These are phyloP conservation scores for Argopecten irradians DNA, from an alignment of 1,140 invertebrate genomes.

Conservation along the genomic window DNA sequence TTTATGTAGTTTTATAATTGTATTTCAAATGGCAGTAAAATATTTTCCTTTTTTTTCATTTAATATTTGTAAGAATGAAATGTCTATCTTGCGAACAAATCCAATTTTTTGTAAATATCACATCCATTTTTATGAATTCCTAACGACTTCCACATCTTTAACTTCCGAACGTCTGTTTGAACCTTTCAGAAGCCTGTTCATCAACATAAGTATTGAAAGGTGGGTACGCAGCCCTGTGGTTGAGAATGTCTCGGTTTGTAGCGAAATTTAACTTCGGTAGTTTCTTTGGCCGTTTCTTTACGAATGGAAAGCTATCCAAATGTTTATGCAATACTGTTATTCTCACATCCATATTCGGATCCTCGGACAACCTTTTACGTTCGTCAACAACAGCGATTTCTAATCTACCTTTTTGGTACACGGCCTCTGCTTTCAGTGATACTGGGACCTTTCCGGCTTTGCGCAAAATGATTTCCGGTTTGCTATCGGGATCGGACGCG, in stretches of 20 bases:
- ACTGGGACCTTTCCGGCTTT: slow-evolving; percentile 30
- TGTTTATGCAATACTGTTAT: slow-evolving; percentile 29
- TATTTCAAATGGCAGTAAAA: no score
- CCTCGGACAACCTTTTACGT: background rate
- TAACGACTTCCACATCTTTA: background rate
- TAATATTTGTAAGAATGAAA: no score
- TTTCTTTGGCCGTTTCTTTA: background rate
- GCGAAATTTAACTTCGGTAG: slow-evolving; percentile 14
- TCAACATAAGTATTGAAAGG: slow-evolving; percentile 32
- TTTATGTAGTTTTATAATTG: no score
- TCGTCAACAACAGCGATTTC: slow-evolving; percentile 28
- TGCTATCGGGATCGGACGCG: background rate
- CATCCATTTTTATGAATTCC: no score
- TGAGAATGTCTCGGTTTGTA: slow-evolving; percentile 33
- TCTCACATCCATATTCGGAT: slow-evolving; percentile 1
- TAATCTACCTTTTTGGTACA: slow-evolving; percentile 20
- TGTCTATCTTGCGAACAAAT: background rate
- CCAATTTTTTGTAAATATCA: background rate
- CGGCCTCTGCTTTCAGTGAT: slow-evolving; percentile 31
- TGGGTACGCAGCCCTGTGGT: slow-evolving; percentile 33
- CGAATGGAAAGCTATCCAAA: background rate
- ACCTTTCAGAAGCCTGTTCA: slow-evolving; percentile 20
- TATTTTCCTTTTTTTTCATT: no score
- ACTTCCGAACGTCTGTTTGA: background rate
- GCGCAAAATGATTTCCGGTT: background rate